Conservation (phyloP, 2,888 invertebrate genomes). For the Mactromeris polynyma region DNA sequence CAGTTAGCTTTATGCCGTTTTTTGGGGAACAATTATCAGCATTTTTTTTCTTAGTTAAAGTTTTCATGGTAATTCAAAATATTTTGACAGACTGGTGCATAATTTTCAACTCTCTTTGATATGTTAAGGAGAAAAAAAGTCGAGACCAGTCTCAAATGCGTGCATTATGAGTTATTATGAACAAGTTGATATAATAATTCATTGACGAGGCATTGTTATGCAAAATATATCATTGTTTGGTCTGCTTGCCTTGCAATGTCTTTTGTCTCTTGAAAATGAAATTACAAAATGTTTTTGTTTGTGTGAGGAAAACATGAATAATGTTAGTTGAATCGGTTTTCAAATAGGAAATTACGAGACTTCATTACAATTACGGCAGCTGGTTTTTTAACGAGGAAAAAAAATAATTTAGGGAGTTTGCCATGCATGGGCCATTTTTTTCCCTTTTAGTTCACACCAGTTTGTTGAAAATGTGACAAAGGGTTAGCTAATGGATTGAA, state of each 20-base stretch:
- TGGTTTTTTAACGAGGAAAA: slow-evolving; percentile 14
- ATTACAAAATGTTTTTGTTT: neutral
- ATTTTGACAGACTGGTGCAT: slow-evolving; percentile 20
- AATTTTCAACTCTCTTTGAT: slow-evolving; percentile 6
- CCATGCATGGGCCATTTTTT: slow-evolving; percentile 14
- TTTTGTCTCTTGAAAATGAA: slow-evolving; percentile 5
- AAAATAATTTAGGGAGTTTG: slow-evolving; percentile 13
- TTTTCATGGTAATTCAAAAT: slow-evolving; percentile 12
- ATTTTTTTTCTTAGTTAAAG: neutral
- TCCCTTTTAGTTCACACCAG: slow-evolving; percentile 10
- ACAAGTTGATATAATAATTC: neutral
- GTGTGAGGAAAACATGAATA: neutral
- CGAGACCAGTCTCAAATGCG: neutral
- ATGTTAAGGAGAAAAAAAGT: neutral
- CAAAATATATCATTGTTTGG: neutral
- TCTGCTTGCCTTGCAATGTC: neutral
- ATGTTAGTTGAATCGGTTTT: slow-evolving; percentile 13
- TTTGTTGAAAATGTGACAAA: slow-evolving; percentile 20
- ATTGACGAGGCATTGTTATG: slow-evolving; percentile 1
- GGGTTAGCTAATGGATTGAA: slow-evolving; percentile 21
- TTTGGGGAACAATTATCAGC: neutral
- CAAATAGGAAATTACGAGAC: slow-evolving; percentile 7
- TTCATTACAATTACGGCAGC: slow-evolving; percentile 6
- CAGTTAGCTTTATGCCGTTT: neutral
- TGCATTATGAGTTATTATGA: slow-evolving; percentile 12